Evolutionary conservation across 2,888 invertebrate genomes (phyloP).

Genomic region (Drosophila picticornis): DNA sequence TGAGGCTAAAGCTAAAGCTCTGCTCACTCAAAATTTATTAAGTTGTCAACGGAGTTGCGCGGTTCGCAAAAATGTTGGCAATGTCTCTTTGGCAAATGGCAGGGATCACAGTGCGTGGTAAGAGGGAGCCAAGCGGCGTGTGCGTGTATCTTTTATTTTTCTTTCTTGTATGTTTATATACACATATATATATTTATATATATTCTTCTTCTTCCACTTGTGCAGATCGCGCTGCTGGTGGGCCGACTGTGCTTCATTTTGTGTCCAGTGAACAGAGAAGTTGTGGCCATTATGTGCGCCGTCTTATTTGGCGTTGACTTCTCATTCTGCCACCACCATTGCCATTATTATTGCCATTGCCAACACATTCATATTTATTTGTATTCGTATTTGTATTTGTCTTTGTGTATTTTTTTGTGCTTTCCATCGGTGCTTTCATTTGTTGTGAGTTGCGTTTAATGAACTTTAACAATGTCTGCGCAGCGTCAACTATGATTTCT

Average conservation of each 20-base stretch:
- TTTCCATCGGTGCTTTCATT: conserved; percentile 24
- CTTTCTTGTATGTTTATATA: background rate
- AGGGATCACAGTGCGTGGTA: conserved; percentile 4
- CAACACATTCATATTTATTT: conserved; percentile 42
- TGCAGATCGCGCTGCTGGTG: conserved; percentile 57
- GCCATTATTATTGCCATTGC: conserved; percentile 15
- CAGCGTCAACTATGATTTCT: conserved; percentile 64
- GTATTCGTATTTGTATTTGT: conserved; percentile 11
- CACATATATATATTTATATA: background rate
- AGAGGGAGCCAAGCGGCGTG: background rate
- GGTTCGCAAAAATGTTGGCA: conserved; percentile 71
- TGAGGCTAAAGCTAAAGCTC: conserved; percentile 9
- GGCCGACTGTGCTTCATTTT: conserved; percentile 36
- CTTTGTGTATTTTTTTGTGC: conserved; percentile 21
- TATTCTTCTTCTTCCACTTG: conserved; percentile 7
- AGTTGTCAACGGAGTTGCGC: conserved; percentile 69
- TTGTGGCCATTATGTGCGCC: conserved; percentile 64
- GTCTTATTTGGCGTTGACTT: conserved; percentile 50
- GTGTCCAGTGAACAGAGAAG: conserved; percentile 47
- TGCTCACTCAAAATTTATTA: conserved; percentile 75
- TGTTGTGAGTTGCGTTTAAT: conserved; percentile 66
- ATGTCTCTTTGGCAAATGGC: conserved; percentile 50
- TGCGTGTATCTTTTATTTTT: conserved; percentile 22
- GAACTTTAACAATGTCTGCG: conserved; percentile 68
- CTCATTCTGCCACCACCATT: conserved; percentile 34